These are phyloP conservation scores for Cyrtonyx montezumae DNA, from an alignment of 2,113 vertebrate genomes.

Conservation along the genomic window DNA sequence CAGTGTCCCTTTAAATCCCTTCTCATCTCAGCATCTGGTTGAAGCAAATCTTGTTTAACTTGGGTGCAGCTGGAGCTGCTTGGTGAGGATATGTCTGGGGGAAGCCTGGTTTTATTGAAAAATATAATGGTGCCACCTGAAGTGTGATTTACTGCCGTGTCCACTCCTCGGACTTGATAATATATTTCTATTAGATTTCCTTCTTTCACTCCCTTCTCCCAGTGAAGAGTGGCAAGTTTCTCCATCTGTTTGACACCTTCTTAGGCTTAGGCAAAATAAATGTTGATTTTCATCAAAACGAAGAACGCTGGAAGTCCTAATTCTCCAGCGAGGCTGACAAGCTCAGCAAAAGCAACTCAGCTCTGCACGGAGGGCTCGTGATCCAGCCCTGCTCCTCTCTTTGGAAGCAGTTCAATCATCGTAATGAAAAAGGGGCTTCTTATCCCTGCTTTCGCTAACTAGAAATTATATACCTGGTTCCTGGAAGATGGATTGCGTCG, in stretches of 20 bases:
- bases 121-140: conserved; percentile 49
- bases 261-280: conserved; percentile 56
- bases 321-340: conserved; percentile 15
- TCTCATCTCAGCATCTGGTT: not conserved
- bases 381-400: not conserved
- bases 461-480: conserved; percentile 74
- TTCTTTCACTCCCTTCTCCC: conserved; percentile 19
- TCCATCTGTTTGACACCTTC: conserved; percentile 45
- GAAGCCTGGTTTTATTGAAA: conserved; percentile 28
- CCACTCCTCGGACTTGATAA: conserved; percentile 23
- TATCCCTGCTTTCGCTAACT: conserved; percentile 56
- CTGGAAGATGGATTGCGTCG: conserved; percentile 54
- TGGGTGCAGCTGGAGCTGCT: conserved; percentile 4
- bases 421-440: conserved; percentile 59
- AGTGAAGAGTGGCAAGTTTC: not conserved
- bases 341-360: conserved; percentile 32
- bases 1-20: not conserved
- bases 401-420: conserved; percentile 59
- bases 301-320: conserved; percentile 7
- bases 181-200: conserved; percentile 60
- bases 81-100: not conserved
- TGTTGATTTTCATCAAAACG: conserved; percentile 60
- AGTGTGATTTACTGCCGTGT: conserved; percentile 29
- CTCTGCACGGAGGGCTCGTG: not conserved
- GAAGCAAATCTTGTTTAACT: not conserved